Evolutionary conservation across 2,797 vertebrate species (phyloP).

Genomic region (Paratrypauchen microcephalus): DNA sequence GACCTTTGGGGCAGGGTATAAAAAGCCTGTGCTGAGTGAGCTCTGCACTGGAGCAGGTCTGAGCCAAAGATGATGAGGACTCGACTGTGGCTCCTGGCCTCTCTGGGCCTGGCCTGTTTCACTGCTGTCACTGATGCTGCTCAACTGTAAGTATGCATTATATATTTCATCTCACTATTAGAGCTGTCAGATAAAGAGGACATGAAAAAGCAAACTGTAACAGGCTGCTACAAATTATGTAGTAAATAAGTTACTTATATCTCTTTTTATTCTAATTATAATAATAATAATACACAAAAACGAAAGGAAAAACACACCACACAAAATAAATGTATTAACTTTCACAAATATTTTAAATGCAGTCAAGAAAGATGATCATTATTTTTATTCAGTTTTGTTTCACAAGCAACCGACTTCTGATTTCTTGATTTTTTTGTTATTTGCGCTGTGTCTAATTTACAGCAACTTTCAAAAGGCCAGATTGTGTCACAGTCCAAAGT

Average conservation of each 20-base stretch:
- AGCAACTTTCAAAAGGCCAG: neutral
- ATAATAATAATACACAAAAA: neutral
- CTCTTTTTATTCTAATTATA: neutral
- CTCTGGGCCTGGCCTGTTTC: constrained; percentile 45
- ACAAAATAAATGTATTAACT: too few relatives aligned
- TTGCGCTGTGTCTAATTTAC: neutral
- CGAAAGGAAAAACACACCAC: too few relatives aligned
- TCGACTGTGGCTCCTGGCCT: constrained; percentile 54
- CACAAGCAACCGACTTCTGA: neutral
- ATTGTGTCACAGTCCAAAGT: constrained; percentile 7
- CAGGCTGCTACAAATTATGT: neutral
- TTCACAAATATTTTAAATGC: too few relatives aligned
- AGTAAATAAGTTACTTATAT: neutral
- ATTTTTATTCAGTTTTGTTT: too few relatives aligned
- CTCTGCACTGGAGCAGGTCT: constrained; percentile 23
- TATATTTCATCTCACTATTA: neutral
- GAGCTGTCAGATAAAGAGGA: neutral
- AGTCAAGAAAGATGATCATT: too few relatives aligned
- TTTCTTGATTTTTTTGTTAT: neutral
- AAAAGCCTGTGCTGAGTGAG: constrained; percentile 19
- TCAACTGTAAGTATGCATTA: constrained; percentile 55
- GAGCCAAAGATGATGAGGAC: constrained; percentile 48
- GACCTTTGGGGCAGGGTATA: constrained; percentile 15
- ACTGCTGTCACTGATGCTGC: constrained; percentile 34
- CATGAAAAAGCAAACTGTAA: neutral